Evolutionary conservation across 1,140 invertebrate species (phyloP), one percentile per base, ranked within the genome.

Genomic region (Lasaia peninsularis): DNA sequence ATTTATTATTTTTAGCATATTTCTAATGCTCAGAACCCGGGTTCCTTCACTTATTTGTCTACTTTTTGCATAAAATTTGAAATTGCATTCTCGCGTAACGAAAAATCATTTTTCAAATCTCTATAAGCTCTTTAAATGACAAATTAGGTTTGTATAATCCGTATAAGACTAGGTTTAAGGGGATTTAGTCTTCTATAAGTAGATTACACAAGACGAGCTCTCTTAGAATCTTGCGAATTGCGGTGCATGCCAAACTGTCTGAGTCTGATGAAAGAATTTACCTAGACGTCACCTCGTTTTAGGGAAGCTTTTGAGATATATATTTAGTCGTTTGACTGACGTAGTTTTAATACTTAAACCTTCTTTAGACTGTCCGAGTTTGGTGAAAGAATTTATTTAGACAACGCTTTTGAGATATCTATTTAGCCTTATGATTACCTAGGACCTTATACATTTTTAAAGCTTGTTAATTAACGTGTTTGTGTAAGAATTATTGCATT

Each of bases 141-240:
- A 37, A 37, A 37, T 37, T 16, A 40, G 14, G 35, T 44, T 44
- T 44, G 8, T 9, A 18, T 44, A 44, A 48, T 48, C 40, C 40
- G 20, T 48, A 48, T 20, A 48, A 48, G 18, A 20, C 10, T 48
- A 48, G 40, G 20, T 48, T 48, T 48, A 48, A 48, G 40, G 40
- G 20, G 40, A 48, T 48, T 48, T 48, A 48, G 40, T 48, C 18
- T 20, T 21, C 18, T 48, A 18, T 48, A 48, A 18, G 18, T 21
- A n/a, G 11, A 48, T 48, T 48, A 21, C 18, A 48, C 18, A 7
- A 48, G 40, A 48, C 18, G 10, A 48, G 18, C 1, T 48, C 18
- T 21, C 40, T 48, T 11, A 48, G 9, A 48, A 48, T 48, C 40
- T 48, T 21, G 4, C 40, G n/a, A 48, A 48, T 48, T 10, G 6